Evolutionary conservation across 2,888 invertebrate species (phyloP), one percentile per base, ranked within the genome.

Genomic region (Synanthedon vespiformis): DNA sequence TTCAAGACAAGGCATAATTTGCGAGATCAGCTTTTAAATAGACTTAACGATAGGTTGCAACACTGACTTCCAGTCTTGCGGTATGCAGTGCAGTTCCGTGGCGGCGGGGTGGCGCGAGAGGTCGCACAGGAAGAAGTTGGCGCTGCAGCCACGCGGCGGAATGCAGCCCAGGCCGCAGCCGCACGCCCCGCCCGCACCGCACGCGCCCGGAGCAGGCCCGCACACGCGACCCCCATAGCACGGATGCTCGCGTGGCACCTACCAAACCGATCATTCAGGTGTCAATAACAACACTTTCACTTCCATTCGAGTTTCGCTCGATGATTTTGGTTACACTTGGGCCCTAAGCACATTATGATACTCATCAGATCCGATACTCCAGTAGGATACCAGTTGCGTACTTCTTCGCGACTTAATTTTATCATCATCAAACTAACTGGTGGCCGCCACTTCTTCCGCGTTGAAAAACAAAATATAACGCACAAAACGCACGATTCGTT

Each of bases 161-260:
- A 61, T 80, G 90, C 59, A 95, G 80, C 51, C 92, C 92, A 58
- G 92, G 89, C 1, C 94, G 72, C 96, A 95, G 1, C 94, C 93
- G 77, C 96, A 97, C 55, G 89, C 81, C 16, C 92, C 89, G 14
- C 77, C 84, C 53, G 76, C 75, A 48, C 65, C 65, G 61, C 76
- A 74, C 55, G 73, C 58, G 50, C 66, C 71, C 49, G 62, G 54
- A 55, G 57, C 61, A 48, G 62, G 61, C 49, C 64, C 67, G 57
- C 72, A 81, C 53, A 60, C 27, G 5, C 72, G 78, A 48, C 80
- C 77, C 52, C 61, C 61, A 65, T 58, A 73, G 68, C 86, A 86
- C 59, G 77, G 64, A 84, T 89, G 67, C 78, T 89, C 13, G 80
- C 84, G 63, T 59, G 80, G 47, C 73, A 88, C 60, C 95, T 91